A percentile compares a stretch with the other conserved stretches of the same genome.
These are phyloP conservation scores for Saturnia japonica DNA, from an alignment of 2,888 invertebrate species.

Conservation along the genomic window DNA sequence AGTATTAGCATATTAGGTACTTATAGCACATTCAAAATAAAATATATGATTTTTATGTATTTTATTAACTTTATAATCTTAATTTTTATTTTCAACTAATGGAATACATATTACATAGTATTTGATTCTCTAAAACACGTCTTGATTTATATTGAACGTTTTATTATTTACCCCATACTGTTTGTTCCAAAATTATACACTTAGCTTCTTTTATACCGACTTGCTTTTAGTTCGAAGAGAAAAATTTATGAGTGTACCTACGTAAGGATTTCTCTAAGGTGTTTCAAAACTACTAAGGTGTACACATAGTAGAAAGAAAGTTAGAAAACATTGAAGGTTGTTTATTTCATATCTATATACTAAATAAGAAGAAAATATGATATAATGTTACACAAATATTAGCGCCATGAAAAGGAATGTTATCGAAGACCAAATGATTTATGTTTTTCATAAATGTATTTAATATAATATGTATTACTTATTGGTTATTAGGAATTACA, in stretches of 20 bases:
- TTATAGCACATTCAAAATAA: no score
- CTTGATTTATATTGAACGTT: not conserved
- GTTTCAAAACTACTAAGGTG: not conserved
- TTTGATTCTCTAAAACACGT: not conserved
- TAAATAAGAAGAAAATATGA: not conserved
- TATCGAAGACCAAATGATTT: not conserved
- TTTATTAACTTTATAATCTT: no score
- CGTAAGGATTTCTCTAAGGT: slow-evolving; percentile 1
- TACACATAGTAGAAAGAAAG: not conserved
- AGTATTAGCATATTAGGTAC: no score
- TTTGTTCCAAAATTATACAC: not conserved
- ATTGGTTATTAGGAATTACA: no score
- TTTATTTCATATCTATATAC: not conserved
- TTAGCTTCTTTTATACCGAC: not conserved
- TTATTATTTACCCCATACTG: not conserved
- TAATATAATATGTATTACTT: not conserved
- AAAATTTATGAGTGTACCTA: not conserved
- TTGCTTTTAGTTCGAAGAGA: slow-evolving; percentile 2
- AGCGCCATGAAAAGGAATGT: not conserved
- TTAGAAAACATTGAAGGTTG: not conserved
- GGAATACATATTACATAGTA: no score
- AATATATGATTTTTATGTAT: no score
- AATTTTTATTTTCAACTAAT: slow-evolving; percentile 8
- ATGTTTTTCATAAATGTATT: not conserved
- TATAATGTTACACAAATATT: not conserved